Base-by-base conservation (phyloP, 2,888 invertebrate genomes). In the Atethmia centrago region DNA sequence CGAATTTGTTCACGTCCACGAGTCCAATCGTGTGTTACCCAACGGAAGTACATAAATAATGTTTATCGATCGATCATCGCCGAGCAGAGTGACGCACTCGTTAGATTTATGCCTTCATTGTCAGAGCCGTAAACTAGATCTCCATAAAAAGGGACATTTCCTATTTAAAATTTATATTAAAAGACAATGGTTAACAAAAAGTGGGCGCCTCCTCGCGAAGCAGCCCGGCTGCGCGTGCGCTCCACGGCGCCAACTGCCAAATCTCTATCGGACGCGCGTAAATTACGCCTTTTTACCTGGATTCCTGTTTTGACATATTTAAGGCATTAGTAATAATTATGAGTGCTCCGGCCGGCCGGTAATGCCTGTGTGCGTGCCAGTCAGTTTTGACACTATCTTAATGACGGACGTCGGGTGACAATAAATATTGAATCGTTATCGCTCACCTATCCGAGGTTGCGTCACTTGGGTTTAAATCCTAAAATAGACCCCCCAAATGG, bases 321-420 rank as follows among this genome's bases (percentile, higher is more conserved):
- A 96, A 96, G 95, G 96, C 94, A 96, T 96, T 96, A 95, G 95
- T 96, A 96, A 96, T 96, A 96, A 96, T 96, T 96, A 96, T 96
- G 96, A 96, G 95, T 95, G 95, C 94, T 93, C 91, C 91, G 90
- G 88, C 90, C 90, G 90, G 88, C 89, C 91, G 88, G 94, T 94
- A 94, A 91, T 90, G 93, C 91, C 86, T 88, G 92, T 89, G 93
- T 92, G 93, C 89, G 93, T 91, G 93, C 95, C 93, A 93, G 93
- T 93, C 88, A 95, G 93, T 95, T 96, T 95, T 96, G 96, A 96
- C 96, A 95, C 95, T 96, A 96, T 96, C 96, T 96, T 96, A 96
- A 96, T 96, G 96, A 95, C 95, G 91, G 92, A 94, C 95, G 93
- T 93, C 92, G 93, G 94, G 92, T 94, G 94, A 95, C 96, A 95